Percentiles rank a stretch among this genome's conserved stretches.
Evolutionary conservation across 2,113 vertebrate genomes (phyloP).

Genomic region (Rhinolophus sinicus): DNA sequence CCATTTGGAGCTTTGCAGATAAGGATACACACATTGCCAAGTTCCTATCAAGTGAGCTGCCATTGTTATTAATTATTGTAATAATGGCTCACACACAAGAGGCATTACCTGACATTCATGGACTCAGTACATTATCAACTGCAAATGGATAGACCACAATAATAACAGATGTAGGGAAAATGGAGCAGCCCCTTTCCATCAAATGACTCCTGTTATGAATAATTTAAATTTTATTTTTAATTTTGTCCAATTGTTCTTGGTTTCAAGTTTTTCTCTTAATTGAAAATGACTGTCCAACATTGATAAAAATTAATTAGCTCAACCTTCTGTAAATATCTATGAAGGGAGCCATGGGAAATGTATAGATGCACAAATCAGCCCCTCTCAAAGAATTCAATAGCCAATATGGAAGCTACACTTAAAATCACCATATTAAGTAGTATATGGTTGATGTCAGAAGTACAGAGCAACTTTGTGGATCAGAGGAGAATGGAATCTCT

Average conservation of each 20-base stretch:
- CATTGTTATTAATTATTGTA: conserved; percentile 79
- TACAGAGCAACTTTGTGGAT: not conserved
- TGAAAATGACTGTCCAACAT: conserved; percentile 41
- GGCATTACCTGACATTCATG: conserved; percentile 53
- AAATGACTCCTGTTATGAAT: conserved; percentile 47
- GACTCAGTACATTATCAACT: conserved; percentile 40
- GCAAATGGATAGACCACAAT: conserved; percentile 25
- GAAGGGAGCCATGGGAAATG: not conserved
- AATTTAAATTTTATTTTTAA: conserved; percentile 59
- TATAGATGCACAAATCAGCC: not conserved
- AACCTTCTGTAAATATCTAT: conserved; percentile 5
- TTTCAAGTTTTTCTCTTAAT: conserved; percentile 30
- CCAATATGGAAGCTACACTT: not conserved
- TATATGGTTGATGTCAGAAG: not conserved
- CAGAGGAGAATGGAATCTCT: not conserved
- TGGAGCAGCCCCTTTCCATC: not conserved
- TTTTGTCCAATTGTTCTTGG: conserved; percentile 3
- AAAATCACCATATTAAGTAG: not conserved
- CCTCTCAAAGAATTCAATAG: not conserved
- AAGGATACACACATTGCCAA: conserved; percentile 72
- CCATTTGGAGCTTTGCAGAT: conserved; percentile 74
- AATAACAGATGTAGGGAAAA: conserved; percentile 50
- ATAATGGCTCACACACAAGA: conserved; percentile 63
- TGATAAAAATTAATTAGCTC: conserved; percentile 41
- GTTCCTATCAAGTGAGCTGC: conserved; percentile 73